These are phyloP conservation scores for Xenops minutus DNA, from an alignment of 2,797 vertebrate species.

Conservation along the genomic window DNA sequence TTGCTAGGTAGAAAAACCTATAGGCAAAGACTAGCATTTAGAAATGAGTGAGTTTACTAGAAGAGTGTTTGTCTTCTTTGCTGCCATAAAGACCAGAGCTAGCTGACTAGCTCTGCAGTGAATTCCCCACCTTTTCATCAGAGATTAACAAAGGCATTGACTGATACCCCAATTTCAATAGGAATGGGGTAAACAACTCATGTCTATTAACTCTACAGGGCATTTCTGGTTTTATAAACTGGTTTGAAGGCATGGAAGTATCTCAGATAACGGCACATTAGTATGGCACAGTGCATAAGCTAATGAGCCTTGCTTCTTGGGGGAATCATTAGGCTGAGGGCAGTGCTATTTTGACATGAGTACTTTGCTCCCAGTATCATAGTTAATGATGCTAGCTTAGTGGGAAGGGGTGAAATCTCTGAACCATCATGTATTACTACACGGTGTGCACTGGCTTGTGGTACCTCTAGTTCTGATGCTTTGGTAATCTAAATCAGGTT, in stretches of 20 bases:
- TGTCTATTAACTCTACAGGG: background rate
- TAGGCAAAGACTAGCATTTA: background rate
- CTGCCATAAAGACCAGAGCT: background rate
- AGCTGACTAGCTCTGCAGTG: background rate
- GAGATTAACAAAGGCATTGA: background rate
- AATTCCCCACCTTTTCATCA: background rate
- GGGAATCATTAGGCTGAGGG: slow-evolving; percentile 32
- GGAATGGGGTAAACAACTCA: background rate
- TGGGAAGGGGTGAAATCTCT: background rate
- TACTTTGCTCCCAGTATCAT: background rate
- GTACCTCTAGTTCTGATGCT: background rate
- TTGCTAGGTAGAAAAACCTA: background rate
- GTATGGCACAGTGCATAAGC: slow-evolving; percentile 3
- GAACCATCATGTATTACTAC: background rate
- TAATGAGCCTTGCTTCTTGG: slow-evolving; percentile 34
- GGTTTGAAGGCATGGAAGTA: background rate
- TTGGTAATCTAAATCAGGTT: background rate
- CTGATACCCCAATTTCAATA: background rate
- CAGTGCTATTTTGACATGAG: slow-evolving; percentile 9
- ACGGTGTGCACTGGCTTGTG: background rate
- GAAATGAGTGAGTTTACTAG: background rate
- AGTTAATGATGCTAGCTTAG: background rate
- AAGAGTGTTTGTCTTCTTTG: background rate
- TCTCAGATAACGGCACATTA: slow-evolving; percentile 11
- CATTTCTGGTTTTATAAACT: background rate